Base-by-base conservation (phyloP, 2,888 invertebrate genomes). In the Plagodis dolabraria region DNA sequence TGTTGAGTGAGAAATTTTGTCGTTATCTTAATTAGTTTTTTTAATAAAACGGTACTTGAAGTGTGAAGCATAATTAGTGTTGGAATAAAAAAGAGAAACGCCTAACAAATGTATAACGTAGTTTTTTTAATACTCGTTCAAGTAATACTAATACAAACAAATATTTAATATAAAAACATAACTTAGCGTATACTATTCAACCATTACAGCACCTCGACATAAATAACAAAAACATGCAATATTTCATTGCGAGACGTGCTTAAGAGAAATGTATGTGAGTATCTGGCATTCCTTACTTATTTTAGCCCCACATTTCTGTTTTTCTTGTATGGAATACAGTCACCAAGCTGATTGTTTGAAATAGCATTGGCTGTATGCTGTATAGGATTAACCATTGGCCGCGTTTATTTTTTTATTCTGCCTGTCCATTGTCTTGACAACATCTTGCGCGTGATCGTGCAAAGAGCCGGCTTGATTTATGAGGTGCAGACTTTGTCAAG, bases 21-120 rank as follows among this genome's bases (percentile, higher is more conserved):
- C 45, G 60, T 49, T 57, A 61, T 61, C 49, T 57, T 61, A 61
- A 61, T 57, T 56, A 49, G 53, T 53, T 61, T 55, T 56, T 53
- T 38, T 49, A n/a, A n/a, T n/a, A n/a, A n/a, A n/a, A n/a, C n/a
- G 49, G 49, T 61, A 49, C 36, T 53, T 46, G 56, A 46, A 34
- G 52, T 33, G 35, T 52, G 45, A 54, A n/a, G 47, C 40, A 52
- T 60, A 55, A 52, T 22, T 8, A 38, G 38, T 38, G 1, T 42
- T 10, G 33, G 47, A 54, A 63, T 55, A 49, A 51, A 60, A 48
- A 48, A 38, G 9, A 9, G 9, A 9, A 22, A 22, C 22, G 22
- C 4, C 22, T 22, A 22, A 22, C 22, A 22, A 22, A 22, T 22
- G 22, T 22, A 36, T 47, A 33, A 34, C 47, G 22, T 35, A 7